Percentiles rank a stretch among this genome's conserved stretches.
These are phyloP conservation scores for Drosophila dives DNA, from an alignment of 2,888 invertebrate genomes.

Conservation along the genomic window DNA sequence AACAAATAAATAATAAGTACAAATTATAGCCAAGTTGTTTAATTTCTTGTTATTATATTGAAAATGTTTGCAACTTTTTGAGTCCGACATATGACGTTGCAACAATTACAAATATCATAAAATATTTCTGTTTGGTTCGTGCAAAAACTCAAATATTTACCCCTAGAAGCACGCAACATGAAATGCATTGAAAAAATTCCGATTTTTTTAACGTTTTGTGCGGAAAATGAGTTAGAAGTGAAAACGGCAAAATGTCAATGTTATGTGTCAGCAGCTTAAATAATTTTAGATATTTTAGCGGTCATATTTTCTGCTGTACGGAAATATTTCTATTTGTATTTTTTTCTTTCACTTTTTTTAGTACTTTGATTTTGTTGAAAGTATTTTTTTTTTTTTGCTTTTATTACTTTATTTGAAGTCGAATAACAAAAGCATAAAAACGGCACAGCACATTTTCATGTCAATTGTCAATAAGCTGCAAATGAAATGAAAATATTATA, in stretches of 20 bases:
- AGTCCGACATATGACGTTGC: neutral
- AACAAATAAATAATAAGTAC: conserved; percentile 5
- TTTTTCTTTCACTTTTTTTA: conserved; percentile 8
- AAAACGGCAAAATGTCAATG: conserved; percentile 52
- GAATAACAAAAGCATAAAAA: conserved; percentile 75
- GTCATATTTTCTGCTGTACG: conserved; percentile 21
- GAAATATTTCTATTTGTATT: neutral
- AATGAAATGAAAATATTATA: conserved; percentile 81
- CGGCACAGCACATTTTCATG: conserved; percentile 69
- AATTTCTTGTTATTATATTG: too few species aligned
- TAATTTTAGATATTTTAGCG: conserved; percentile 43
- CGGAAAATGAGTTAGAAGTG: conserved; percentile 25
- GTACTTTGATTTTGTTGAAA: conserved; percentile 36
- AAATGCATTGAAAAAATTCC: conserved; percentile 44
- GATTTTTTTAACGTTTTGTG: neutral
- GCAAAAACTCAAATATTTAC: conserved; percentile 6
- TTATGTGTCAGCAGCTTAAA: conserved; percentile 55
- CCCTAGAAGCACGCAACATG: conserved; percentile 37
- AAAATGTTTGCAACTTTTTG: neutral
- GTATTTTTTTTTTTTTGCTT: conserved; percentile 34
- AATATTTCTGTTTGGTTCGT: conserved; percentile 19
- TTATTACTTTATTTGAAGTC: conserved; percentile 77
- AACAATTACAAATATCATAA: conserved; percentile 10
- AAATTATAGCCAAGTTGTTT: neutral
- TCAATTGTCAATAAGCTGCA: conserved; percentile 83